phyloP scores from a whole-genome alignment of 2,888 invertebrate species.

The Ernsta delagoae region DNA sequence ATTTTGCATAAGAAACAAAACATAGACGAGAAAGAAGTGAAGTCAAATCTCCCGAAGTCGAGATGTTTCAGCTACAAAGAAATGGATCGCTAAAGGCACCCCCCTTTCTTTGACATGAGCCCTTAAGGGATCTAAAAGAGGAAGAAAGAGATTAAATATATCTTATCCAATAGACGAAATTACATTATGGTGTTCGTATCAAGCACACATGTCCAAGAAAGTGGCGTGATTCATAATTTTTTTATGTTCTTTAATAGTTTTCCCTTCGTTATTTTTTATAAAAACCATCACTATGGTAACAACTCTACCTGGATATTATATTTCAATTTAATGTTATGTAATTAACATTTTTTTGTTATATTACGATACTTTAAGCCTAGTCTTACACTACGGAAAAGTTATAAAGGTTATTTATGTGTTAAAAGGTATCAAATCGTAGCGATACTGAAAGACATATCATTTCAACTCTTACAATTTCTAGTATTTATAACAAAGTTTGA shows the following conservation, averaged over 20 bases:
- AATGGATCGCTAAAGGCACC: slow-evolving; percentile 60
- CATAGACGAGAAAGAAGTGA: not conserved
- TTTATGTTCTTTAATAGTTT: slow-evolving; percentile 57
- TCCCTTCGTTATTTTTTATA: slow-evolving; percentile 72
- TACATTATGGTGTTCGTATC: slow-evolving; percentile 60
- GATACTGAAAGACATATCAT: slow-evolving; percentile 49
- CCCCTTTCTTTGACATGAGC: slow-evolving; percentile 59
- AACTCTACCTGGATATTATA: slow-evolving; percentile 80
- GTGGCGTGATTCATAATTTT: slow-evolving; percentile 55
- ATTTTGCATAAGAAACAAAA: not conserved
- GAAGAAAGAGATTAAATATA: slow-evolving; percentile 18
- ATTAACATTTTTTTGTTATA: slow-evolving; percentile 69
- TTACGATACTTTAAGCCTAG: slow-evolving; percentile 78
- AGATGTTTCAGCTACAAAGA: slow-evolving; percentile 71
- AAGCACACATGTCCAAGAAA: slow-evolving; percentile 55
- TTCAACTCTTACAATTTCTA: slow-evolving; percentile 56
- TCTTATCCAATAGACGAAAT: slow-evolving; percentile 46
- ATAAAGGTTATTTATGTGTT: slow-evolving; percentile 61
- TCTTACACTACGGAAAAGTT: slow-evolving; percentile 78
- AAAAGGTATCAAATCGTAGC: slow-evolving; percentile 52
- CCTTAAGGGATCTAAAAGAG: slow-evolving; percentile 60
- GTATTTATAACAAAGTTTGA: slow-evolving; percentile 61
- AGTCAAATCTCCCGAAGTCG: slow-evolving; percentile 59
- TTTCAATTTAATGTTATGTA: slow-evolving; percentile 64
- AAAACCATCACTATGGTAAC: slow-evolving; percentile 83